Percentiles rank a stretch among this genome's conserved stretches.
Conservation (phyloP, 2,113 vertebrate species). For the Salvelinus namaycush region DNA sequence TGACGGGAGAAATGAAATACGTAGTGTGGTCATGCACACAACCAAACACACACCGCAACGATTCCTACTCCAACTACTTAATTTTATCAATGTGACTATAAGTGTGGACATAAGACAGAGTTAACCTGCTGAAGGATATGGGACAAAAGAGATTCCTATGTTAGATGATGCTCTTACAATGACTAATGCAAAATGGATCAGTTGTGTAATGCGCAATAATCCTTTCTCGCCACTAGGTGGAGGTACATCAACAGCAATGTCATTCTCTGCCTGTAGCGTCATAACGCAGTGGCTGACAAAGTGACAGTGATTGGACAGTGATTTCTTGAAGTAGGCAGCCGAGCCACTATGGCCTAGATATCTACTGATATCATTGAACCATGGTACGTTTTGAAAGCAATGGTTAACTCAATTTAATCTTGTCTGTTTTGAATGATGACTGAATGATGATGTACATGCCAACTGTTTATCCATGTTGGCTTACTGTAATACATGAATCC, state of each 20-base stretch:
- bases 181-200: neutral
- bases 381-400: neutral
- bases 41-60: neutral
- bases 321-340: neutral
- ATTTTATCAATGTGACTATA: neutral
- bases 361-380: neutral
- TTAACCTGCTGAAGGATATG: neutral
- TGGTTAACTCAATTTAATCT: neutral
- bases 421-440: neutral
- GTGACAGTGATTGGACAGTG: neutral
- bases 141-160: neutral
- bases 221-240: constrained; percentile 44
- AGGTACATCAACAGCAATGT: constrained; percentile 32
- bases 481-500: constrained; percentile 7
- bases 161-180: neutral
- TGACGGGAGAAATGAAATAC: neutral
- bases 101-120: neutral
- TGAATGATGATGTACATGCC: neutral
- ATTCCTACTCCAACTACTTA: neutral
- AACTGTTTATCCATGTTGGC: neutral
- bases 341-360: neutral
- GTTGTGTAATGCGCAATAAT: constrained; percentile 2
- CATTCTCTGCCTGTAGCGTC: neutral
- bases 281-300: neutral
- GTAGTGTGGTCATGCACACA: neutral